Evolutionary conservation across 2,113 vertebrate species (phyloP).

Genomic region (Muscicapa adusta): DNA sequence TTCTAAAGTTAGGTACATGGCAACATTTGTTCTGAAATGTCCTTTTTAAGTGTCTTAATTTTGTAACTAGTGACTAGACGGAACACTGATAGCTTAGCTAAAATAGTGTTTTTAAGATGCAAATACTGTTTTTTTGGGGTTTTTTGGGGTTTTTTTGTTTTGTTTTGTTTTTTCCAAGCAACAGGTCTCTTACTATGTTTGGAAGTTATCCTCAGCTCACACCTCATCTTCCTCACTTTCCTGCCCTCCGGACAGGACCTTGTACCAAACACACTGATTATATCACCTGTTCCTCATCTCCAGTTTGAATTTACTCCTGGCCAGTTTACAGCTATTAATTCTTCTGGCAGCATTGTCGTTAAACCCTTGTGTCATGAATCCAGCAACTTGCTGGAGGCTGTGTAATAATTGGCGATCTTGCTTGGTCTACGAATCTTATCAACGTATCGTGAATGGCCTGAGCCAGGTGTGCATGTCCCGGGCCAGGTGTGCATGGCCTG

Average conservation of each 20-base stretch:
- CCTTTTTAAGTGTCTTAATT: not conserved
- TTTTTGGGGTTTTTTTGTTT: no score
- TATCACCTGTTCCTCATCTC: not conserved
- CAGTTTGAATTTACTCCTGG: not conserved
- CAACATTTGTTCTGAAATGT: not conserved
- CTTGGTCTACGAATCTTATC: not conserved
- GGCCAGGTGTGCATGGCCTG: not conserved
- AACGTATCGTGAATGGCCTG: fast-evolving
- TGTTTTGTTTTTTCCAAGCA: not conserved
- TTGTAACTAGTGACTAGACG: not conserved
- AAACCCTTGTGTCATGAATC: not conserved
- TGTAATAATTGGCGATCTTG: no score
- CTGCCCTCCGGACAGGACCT: fast-evolving
- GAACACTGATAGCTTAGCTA: not conserved
- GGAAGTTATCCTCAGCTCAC: not conserved
- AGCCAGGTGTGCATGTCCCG: fast-evolving
- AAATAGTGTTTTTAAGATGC: not conserved
- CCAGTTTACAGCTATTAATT: not conserved
- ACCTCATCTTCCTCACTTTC: not conserved
- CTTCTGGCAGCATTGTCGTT: not conserved
- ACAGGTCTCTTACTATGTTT: not conserved
- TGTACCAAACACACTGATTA: not conserved
- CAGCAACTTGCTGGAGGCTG: not conserved
- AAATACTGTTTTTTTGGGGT: not conserved
- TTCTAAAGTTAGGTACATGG: not conserved